Evolutionary conservation across 35 echinoderm and acorn worm genomes (phyloP).

Genomic region (Ophioderma brevispina): DNA sequence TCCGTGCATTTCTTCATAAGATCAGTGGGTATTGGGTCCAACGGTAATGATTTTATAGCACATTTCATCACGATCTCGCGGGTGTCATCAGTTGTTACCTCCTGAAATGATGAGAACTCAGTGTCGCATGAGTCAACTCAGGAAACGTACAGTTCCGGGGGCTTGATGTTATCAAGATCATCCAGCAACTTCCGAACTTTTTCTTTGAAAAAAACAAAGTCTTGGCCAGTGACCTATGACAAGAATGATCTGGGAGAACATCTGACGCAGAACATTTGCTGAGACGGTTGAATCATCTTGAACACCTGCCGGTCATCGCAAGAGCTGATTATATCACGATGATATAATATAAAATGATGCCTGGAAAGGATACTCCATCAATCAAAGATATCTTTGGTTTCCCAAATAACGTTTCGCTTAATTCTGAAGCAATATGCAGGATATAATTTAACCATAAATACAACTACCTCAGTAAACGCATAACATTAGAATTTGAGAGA

Average conservation of each 20-base stretch:
- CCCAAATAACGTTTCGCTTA: too few species aligned
- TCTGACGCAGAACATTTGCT: neutral
- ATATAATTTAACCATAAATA: too few species aligned
- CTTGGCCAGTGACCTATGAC: neutral
- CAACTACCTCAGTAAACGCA: too few species aligned
- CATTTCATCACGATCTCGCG: conserved; percentile 25
- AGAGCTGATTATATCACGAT: neutral
- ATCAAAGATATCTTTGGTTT: too few species aligned
- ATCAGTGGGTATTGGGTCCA: conserved; percentile 36
- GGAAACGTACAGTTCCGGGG: neutral
- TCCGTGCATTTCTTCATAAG: conserved; percentile 23
- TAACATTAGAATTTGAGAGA: too few species aligned
- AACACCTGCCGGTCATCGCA: neutral
- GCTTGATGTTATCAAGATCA: neutral
- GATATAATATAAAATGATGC: too few species aligned
- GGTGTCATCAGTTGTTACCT: conserved; percentile 19
- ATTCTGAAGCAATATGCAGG: too few species aligned
- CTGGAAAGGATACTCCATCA: too few species aligned
- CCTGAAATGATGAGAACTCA: neutral
- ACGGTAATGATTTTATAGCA: neutral
- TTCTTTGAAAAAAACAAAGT: neutral
- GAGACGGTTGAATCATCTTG: neutral
- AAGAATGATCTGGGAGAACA: neutral
- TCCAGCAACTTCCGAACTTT: neutral
- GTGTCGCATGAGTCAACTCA: neutral